Percentiles rank a stretch among this genome's conserved stretches.
phyloP scores from a whole-genome alignment of 2,888 invertebrate species.

The Eretmocerus hayati region DNA sequence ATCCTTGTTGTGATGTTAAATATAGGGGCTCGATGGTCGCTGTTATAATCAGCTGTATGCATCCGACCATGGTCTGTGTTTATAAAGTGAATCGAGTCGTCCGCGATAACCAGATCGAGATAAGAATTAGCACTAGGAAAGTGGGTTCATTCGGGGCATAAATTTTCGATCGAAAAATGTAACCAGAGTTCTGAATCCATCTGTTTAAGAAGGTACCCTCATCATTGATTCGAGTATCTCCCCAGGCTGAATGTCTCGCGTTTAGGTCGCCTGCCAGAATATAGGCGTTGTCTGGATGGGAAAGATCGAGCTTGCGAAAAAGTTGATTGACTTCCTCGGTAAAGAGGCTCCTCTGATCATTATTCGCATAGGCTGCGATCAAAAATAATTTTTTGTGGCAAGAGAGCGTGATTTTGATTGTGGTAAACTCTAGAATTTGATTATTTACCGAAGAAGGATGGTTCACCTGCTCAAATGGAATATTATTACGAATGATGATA shows the following conservation, averaged over 20 bases:
- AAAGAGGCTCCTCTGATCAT: background rate
- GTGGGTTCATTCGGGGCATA: background rate
- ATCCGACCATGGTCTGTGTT: background rate
- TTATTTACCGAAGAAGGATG: background rate
- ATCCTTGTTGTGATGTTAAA: background rate
- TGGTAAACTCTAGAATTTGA: background rate
- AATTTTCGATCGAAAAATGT: background rate
- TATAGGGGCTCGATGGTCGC: slow-evolving; percentile 3
- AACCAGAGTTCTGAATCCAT: background rate
- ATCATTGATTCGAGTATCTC: background rate
- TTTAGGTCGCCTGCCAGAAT: slow-evolving; percentile 9
- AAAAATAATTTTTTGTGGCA: slow-evolving; percentile 1
- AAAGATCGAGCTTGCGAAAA: background rate
- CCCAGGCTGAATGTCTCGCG: slow-evolving; percentile 3
- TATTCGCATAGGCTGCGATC: slow-evolving; percentile 1
- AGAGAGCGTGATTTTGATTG: slow-evolving; percentile 6
- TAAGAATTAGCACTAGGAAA: slow-evolving; percentile 1
- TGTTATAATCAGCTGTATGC: background rate
- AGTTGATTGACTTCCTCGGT: background rate
- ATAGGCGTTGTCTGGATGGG: background rate
- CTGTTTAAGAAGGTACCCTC: slow-evolving; percentile 8
- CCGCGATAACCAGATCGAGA: background rate
- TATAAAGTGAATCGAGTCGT: background rate
- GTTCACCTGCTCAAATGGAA: background rate
- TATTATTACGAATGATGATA: slow-evolving; percentile 11